Evolutionary conservation across 1,140 invertebrate genomes (phyloP), one percentile per base, ranked within the genome.

Genomic region (Cyphomyrmex costatus): DNA sequence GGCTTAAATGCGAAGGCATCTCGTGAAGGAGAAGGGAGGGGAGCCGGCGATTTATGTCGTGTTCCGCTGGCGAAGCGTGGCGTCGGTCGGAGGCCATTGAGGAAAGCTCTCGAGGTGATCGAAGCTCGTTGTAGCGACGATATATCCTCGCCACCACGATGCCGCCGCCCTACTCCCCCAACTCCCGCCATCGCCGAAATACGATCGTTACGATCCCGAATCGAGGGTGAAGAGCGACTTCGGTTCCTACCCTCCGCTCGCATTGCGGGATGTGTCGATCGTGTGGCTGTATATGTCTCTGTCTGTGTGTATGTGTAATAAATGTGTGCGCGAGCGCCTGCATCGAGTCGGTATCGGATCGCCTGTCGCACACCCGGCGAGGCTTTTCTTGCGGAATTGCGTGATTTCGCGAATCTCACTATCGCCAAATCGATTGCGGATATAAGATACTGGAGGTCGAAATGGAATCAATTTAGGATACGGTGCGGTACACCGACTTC

Each of bases 51-150:
- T 90, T 90, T 90, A 89, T 90, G 60, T 70, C 51, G 76, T 56
- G 66, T 51, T 78, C 73, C 82, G 80, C 76, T 76, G 76, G 60
- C 53, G 60, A 46, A 89, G 66, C 88, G 85, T 85, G 70, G 66
- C 60, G 74, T 87, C 85, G 89, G 60, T 80, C 36, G 70, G 80
- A 42, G 63, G 76, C 89, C 89, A 88, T 90, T 89, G 79, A 90
- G 85, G 49, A 89, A 89, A 90, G 87, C 89, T 91, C 88, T 85
- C 79, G 73, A 74, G 65, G 90, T 90, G 89, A 91, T 91, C 84
- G 90, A 91, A 86, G 65, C 71, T 90, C 89, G 89, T 90, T 88
- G 88, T 79, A 86, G 86, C 77, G 60, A 68, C 80, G 87, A 87
- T 90, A 89, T 90, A 91, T 90, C 71, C 90, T 79, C 71, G 77